Base-by-base conservation (phyloP, 2,113 vertebrate species). In the Chaetops frenatus region DNA sequence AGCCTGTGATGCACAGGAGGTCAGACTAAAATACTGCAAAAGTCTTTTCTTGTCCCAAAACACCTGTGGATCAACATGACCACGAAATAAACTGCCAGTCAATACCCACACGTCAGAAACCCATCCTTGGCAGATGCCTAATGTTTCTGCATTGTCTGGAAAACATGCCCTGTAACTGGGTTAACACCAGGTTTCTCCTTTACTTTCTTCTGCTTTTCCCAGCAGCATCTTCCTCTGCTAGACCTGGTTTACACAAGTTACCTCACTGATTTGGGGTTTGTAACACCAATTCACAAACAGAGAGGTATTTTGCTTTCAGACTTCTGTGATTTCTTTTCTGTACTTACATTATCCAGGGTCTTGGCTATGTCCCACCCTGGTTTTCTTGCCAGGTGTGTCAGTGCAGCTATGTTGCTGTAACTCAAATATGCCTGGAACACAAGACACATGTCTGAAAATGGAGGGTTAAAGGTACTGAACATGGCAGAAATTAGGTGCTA, bases 341-440 rank as follows among this genome's bases (percentile, higher is more conserved):
- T 54, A 96, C 93, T 96, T 97, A 98, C 98, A 86, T 96, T 90
- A 64, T 95, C 87, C 78, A 88, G 36, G 6, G 90, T 48, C 38
- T 72, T 97, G 86, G 82, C 97, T 29, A 98, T 44, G 74, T 98
- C 97, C 98, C 98, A 98, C 27, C 97, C 97, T 0, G 78, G 53
- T 94, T 97, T 98, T 73, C 97, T 94, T 61, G 98, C 97, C 72
- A 98, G 78, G 4, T 60, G 82, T 47, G 91, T 94, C 92, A 98
- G 92, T 15, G 97, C 97, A 50, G 97, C 96, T 45, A 98, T 62
- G 27, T 98, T 98, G 96, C 89, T 97, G 57, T 98, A 95, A 76
- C 97, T 98, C 83, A 98, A 12, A 28, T 95, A 97, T 13, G 51
- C 97, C 98, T 98, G 95, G 87, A 97, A 98, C 2, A 5, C 31